Evolutionary conservation across 1,140 invertebrate genomes (phyloP), one percentile per base, ranked within the genome.

Genomic region (Hylaeus volcanicus): DNA sequence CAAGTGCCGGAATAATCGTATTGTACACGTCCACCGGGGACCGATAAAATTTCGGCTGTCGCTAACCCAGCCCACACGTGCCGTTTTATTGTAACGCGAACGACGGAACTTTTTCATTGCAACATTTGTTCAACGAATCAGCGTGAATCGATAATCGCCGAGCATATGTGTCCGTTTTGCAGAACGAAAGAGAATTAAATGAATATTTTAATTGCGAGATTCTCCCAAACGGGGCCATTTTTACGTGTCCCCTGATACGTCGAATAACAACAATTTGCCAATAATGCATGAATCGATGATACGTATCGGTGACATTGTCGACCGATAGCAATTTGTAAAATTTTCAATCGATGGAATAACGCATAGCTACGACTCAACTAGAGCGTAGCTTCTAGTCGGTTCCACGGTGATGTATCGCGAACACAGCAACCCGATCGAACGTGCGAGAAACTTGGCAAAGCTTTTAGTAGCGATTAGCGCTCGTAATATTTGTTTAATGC

Each of bases 401-500:
- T 26, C 26, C 26, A 26, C 26, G 26, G 26, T 26, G 26, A 26
- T 41, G 48, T 73, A 15, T 45, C 12, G 8, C 43, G 61, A 39
- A 68, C 64, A 26, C 72, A 66, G n/a, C 69, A 48, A 75, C 14
- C 41, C 37, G n/a, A 0, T 3, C 6, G 5, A 73, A 86, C 55
- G 83, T 72, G 11, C 48, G 58, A 45, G 81, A 53, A 86, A 87
- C 70, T 83, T 83, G 14, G 12, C 37, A 41, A 15, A 14, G 76
- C 69, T 83, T 83, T 84, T 78, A 83, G 77, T 37, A 66, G 55
- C 71, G 5, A 86, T 86, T 86, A 81, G 72, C 51, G 77, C 45
- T 74, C 61, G 84, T 87, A 72, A 86, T 87, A 87, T 87, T 86
- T 86, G 85, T 87, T 86, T 83, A 86, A 86, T 83, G 84, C 45